phyloP scores from a whole-genome alignment of 2,888 invertebrate genomes.

The Chymomyza caudatula region DNA sequence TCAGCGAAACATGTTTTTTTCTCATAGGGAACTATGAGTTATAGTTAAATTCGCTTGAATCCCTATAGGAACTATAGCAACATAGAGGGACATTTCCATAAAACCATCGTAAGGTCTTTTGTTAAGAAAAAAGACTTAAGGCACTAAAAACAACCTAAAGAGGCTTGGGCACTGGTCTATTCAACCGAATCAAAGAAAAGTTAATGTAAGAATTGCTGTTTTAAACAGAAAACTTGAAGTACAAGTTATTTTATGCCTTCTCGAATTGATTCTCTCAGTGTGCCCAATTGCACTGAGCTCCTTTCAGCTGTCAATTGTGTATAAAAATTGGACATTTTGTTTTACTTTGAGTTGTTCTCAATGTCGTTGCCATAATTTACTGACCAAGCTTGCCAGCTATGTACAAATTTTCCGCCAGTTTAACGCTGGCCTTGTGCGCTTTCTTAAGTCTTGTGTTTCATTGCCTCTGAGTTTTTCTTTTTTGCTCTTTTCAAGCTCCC shows the following conservation, averaged over 20 bases:
- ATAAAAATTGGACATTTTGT: background rate
- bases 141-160: too few relatives aligned
- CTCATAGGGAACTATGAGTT: too few relatives aligned
- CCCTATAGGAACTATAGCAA: too few relatives aligned
- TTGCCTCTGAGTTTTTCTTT: background rate
- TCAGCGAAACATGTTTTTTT: too few relatives aligned
- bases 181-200: too few relatives aligned
- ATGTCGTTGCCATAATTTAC: background rate
- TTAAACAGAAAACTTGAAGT: too few relatives aligned
- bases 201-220: too few relatives aligned
- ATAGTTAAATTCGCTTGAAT: too few relatives aligned
- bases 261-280: background rate
- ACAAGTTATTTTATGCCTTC: background rate
- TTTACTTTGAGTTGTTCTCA: background rate
- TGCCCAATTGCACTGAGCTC: background rate
- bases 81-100: too few relatives aligned
- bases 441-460: background rate
- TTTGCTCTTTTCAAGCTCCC: background rate
- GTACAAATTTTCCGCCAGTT: constrained; percentile 16
- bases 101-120: too few relatives aligned
- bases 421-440: constrained; percentile 19
- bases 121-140: too few relatives aligned
- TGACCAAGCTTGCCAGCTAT: background rate
- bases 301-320: background rate
- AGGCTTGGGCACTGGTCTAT: too few relatives aligned